A percentile compares a stretch with the other conserved stretches of the same genome.
phyloP scores from a whole-genome alignment of 2,797 vertebrate genomes.

The Ibycter americanus region DNA sequence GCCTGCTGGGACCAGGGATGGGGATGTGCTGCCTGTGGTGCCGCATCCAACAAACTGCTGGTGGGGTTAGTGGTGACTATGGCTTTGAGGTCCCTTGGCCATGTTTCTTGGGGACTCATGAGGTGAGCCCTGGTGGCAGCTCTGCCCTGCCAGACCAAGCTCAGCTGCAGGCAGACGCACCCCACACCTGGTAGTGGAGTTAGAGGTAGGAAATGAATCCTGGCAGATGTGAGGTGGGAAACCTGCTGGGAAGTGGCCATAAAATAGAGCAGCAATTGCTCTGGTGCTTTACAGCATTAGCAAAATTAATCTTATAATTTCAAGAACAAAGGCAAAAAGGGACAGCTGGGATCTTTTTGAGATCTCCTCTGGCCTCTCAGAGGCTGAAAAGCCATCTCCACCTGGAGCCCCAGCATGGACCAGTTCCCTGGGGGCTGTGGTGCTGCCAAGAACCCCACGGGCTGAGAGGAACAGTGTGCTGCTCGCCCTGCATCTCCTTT shows the following conservation, averaged over 20 bases:
- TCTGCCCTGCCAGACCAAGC: background rate
- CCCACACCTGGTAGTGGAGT: background rate
- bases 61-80: background rate
- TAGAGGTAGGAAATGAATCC: background rate
- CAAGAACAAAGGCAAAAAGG: background rate
- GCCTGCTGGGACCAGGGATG: background rate
- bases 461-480: background rate
- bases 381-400: background rate
- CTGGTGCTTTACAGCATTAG: accelerated
- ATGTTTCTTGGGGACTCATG: accelerated
- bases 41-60: accelerated
- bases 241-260: background rate
- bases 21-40: background rate
- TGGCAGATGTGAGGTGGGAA: background rate
- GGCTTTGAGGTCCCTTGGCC: background rate
- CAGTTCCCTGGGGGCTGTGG: background rate
- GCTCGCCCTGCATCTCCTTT: background rate
- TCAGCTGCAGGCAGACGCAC: background rate
- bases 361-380: background rate
- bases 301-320: background rate
- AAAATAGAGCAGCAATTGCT: background rate
- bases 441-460: background rate
- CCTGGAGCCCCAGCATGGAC: background rate
- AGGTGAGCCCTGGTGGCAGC: background rate
- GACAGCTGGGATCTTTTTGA: background rate